A percentile compares a stretch with the other conserved stretches of the same genome.
Conservation (phyloP, 2,113 vertebrate species). For the Parus major region DNA sequence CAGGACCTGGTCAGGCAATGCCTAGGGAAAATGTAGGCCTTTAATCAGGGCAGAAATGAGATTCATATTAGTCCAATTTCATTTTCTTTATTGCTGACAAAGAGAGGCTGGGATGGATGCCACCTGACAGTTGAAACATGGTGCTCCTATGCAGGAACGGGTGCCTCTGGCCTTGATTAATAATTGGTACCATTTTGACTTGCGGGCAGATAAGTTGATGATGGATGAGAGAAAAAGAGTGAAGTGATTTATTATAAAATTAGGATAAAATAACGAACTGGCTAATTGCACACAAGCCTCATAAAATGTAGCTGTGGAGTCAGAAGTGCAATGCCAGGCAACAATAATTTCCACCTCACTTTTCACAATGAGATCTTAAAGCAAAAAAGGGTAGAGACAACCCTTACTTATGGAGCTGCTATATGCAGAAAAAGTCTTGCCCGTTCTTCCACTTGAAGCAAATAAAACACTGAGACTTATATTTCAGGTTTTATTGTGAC, state of each 20-base stretch:
- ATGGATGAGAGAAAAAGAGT: slow-evolving; percentile 84
- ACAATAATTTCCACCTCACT: slow-evolving; percentile 45
- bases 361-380: slow-evolving; percentile 42
- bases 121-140: slow-evolving; percentile 92
- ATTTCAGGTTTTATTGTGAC: neutral
- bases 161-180: slow-evolving; percentile 85
- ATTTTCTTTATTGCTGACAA: slow-evolving; percentile 89
- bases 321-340: slow-evolving; percentile 51
- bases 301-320: slow-evolving; percentile 56
- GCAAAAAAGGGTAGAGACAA: neutral
- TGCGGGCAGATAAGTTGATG: slow-evolving; percentile 87
- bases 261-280: slow-evolving; percentile 73
- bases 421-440: neutral
- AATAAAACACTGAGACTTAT: neutral
- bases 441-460: neutral
- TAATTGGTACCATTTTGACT: slow-evolving; percentile 90
- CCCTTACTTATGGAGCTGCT: neutral
- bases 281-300: slow-evolving; percentile 65
- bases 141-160: slow-evolving; percentile 70
- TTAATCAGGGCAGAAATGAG: slow-evolving; percentile 92
- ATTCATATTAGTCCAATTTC: slow-evolving; percentile 93
- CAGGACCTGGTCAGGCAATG: slow-evolving; percentile 85
- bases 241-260: slow-evolving; percentile 83
- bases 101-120: slow-evolving; percentile 83
- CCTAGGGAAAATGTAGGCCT: slow-evolving; percentile 90